Base-by-base conservation (phyloP, 1,140 invertebrate genomes). In the Euborellia annulipes region DNA sequence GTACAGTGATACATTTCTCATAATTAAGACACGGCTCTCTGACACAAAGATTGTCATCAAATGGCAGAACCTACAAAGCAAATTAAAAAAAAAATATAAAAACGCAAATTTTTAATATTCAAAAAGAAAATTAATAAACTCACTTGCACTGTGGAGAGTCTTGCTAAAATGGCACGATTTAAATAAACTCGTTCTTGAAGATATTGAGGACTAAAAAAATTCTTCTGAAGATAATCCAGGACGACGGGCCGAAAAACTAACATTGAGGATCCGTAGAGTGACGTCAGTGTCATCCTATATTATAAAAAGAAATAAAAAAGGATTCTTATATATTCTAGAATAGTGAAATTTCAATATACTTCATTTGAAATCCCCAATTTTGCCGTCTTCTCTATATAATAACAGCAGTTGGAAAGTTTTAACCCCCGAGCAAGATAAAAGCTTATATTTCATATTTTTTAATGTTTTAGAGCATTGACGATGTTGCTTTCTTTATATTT, bases 21-120 rank as follows among this genome's bases (percentile, higher is more conserved):
- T 81, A 98, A 63, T 98, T 95, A 0, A 93, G 66, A 58, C 95
- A 99, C 0, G 93, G 93, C 59, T 99, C 95, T 16, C 82, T 73
- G 0, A 95, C 83, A 62, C 95, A 99, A 0, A 97, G 69, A 63
- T 97, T 95, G 60, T 98, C 94, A 59, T 95, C 91, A 63, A 98
- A 96, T 0, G 93, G 90, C 2, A 96, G 61, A 0, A 98, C 85
- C 72, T 88, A 54, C 16, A 58, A 51, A 50, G 16, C 42, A 55
- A 48, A 21, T 42, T 23, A n/a, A 14, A 4, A 16, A 6, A 38
- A 17, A 38, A 38, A 6, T 38, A n/a, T 13, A 43, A 46, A 45
- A 41, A 46, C 42, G 8, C 40, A 36, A 7, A 17, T 34, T 49
- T 39, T 13, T 27, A 18, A 23, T 46, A 4, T 47, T 50, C 13